Evolutionary conservation across 2,888 invertebrate genomes (phyloP).

Genomic region (Nemoura dubitans): DNA sequence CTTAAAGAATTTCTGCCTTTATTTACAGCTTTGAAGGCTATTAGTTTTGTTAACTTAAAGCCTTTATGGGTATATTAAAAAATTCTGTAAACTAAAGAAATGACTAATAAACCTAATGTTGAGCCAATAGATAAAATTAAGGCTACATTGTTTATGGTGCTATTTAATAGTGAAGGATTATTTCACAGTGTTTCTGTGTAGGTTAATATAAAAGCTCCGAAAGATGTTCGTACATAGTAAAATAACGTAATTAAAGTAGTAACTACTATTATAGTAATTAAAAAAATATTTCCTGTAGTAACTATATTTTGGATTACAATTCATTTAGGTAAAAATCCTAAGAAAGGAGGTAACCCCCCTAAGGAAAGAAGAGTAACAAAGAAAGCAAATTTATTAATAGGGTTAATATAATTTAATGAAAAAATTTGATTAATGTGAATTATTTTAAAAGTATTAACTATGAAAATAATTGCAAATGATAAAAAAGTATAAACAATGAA

Average conservation of each 20-base stretch:
- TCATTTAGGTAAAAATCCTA: constrained; percentile 72
- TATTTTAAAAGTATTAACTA: constrained; percentile 59
- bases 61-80: constrained; percentile 60
- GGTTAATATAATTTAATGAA: constrained; percentile 53
- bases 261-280: constrained; percentile 63
- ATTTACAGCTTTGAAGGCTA: constrained; percentile 72
- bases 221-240: constrained; percentile 66
- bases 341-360: constrained; percentile 68
- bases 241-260: constrained; percentile 66
- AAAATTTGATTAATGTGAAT: constrained; percentile 66
- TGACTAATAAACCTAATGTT: constrained; percentile 46
- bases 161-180: neutral
- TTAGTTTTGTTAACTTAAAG: constrained; percentile 70
- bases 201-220: constrained; percentile 40
- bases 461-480: constrained; percentile 58
- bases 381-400: neutral
- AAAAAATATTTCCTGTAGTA: constrained; percentile 59
- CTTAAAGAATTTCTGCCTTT: constrained; percentile 65
- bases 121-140: neutral
- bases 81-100: constrained; percentile 39
- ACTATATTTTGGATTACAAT: constrained; percentile 66
- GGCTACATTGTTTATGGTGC: neutral
- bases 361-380: constrained; percentile 65
- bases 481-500: constrained; percentile 63
- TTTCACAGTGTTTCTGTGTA: constrained; percentile 27